Conservation (phyloP, 2,113 vertebrate genomes). For the Camelus bactrianus region DNA sequence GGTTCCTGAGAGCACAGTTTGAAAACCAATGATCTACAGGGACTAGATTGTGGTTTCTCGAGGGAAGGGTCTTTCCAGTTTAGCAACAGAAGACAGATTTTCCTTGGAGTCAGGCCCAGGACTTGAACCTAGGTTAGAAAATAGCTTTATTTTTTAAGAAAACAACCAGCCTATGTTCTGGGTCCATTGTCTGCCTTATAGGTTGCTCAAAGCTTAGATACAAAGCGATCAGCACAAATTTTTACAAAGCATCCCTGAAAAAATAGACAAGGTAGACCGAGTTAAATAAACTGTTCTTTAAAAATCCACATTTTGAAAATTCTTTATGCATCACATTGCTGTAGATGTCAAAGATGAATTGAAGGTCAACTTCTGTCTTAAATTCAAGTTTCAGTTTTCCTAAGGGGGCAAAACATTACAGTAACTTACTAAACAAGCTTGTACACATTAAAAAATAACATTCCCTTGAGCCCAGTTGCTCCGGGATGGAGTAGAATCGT, state of each 20-base stretch:
- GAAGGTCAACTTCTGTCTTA: background rate
- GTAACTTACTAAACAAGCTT: background rate
- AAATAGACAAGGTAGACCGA: background rate
- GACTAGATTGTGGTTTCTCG: background rate
- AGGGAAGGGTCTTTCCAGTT: background rate
- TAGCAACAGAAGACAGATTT: background rate
- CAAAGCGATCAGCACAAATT: background rate
- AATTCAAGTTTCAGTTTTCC: constrained; percentile 29
- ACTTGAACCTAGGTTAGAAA: background rate
- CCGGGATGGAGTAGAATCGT: background rate
- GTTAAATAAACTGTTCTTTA: background rate
- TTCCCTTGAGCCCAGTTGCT: background rate
- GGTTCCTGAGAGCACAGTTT: background rate
- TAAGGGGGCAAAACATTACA: background rate
- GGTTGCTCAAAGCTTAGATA: background rate
- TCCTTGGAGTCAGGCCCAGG: background rate
- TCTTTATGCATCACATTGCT: background rate
- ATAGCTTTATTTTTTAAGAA: background rate
- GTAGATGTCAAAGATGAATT: background rate
- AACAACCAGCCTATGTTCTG: background rate
- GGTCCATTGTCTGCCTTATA: background rate
- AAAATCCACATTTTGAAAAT: constrained; percentile 4
- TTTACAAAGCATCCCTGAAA: background rate
- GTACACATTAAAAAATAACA: background rate
- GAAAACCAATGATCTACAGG: background rate